These are phyloP conservation scores for Limnodromus scolopaceus DNA, from an alignment of 2,797 vertebrate species.

Conservation along the genomic window DNA sequence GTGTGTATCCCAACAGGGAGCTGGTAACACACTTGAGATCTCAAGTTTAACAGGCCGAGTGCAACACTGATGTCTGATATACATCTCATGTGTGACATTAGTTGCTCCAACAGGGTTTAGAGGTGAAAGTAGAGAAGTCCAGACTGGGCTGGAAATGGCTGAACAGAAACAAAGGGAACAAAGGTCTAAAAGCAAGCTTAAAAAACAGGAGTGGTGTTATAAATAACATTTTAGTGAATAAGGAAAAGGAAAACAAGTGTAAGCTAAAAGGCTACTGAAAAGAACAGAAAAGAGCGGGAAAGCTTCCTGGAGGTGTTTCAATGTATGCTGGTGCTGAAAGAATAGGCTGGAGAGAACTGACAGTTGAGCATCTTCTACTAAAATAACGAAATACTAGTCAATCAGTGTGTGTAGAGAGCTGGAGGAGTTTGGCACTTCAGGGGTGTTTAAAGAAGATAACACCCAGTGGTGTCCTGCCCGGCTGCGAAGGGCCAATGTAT, in stretches of 20 bases:
- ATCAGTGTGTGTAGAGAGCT: background rate
- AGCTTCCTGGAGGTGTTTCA: background rate
- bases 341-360: background rate
- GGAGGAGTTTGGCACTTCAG: background rate
- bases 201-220: background rate
- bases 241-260: background rate
- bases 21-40: background rate
- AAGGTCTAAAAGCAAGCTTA: background rate
- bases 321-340: background rate
- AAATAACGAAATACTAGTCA: background rate
- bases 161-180: background rate
- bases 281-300: background rate
- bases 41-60: background rate
- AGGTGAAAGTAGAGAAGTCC: background rate
- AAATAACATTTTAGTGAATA: background rate
- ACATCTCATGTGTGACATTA: background rate
- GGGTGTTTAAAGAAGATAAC: background rate
- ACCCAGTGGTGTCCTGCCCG: background rate
- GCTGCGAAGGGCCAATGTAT: background rate
- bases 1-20: background rate
- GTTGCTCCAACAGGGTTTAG: background rate
- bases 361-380: background rate
- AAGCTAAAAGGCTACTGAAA: background rate
- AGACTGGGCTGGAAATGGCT: background rate
- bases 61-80: accelerated